Conservation (phyloP, 2,888 invertebrate genomes). For the Tholera decimalis region DNA sequence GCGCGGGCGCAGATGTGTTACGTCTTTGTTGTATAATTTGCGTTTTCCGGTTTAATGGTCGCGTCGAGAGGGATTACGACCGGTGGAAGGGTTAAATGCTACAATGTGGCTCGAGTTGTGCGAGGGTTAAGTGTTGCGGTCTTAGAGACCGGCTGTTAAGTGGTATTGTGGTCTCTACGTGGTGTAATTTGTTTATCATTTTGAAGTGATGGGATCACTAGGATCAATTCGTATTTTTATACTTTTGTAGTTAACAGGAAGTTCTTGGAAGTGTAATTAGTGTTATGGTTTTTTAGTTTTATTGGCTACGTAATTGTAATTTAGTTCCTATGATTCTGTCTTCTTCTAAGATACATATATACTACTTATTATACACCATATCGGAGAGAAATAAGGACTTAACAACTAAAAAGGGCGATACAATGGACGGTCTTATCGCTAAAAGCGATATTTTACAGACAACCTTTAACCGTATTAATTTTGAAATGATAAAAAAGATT, state of each 20-base stretch:
- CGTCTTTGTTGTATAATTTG: conserved; percentile 90
- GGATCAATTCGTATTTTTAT: not conserved
- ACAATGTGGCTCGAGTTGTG: conserved; percentile 57
- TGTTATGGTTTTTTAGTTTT: not conserved
- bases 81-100: conserved; percentile 78
- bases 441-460: too few relatives aligned
- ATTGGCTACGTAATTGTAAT: not conserved
- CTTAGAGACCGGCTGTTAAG: conserved; percentile 40
- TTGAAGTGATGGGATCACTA: not conserved
- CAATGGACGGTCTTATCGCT: too few relatives aligned
- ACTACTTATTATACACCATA: too few relatives aligned
- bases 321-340: not conserved
- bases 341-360: too few relatives aligned
- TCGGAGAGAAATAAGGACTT: too few relatives aligned
- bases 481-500: not conserved
- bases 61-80: conserved; percentile 84
- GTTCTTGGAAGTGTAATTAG: not conserved
- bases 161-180: conserved; percentile 39
- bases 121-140: conserved; percentile 60
- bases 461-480: not conserved
- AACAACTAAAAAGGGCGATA: too few relatives aligned
- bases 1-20: conserved; percentile 88
- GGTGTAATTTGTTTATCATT: conserved; percentile 2
- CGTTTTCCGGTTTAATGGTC: conserved; percentile 89
- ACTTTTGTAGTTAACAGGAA: not conserved